These are phyloP conservation scores for Eupeodes corollae DNA, from an alignment of 1,140 invertebrate species.

Conservation along the genomic window DNA sequence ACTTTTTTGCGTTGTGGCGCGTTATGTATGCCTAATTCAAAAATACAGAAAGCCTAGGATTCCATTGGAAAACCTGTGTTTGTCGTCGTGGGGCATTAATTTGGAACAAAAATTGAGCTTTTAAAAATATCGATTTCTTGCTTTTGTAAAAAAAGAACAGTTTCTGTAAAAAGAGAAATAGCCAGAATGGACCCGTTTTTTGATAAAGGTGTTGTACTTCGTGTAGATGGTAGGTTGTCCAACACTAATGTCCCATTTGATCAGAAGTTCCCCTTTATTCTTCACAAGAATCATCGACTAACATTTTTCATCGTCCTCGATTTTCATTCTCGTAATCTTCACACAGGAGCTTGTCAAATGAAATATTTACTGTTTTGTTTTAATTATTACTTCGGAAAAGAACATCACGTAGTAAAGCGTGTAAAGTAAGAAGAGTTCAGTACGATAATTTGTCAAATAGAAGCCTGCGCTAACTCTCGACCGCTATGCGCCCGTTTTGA, in stretches of 20 bases:
- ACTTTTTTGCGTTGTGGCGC: not conserved
- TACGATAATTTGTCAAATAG: conserved; percentile 19
- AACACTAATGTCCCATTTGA: conserved; percentile 3
- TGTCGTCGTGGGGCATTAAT: not conserved
- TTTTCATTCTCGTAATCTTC: conserved; percentile 1
- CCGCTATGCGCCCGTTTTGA: conserved; percentile 9
- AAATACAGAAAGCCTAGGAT: not conserved
- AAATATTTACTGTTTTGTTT: conserved; percentile 4
- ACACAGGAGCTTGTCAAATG: conserved; percentile 4
- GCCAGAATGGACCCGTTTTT: not conserved
- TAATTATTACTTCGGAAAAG: conserved; percentile 1
- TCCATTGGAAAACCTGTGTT: not conserved
- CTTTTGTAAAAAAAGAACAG: not conserved
- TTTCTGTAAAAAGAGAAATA: not conserved
- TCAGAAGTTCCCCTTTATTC: conserved; percentile 1
- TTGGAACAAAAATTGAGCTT: not conserved
- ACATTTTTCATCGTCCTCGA: not conserved
- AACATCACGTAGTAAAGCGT: not conserved
- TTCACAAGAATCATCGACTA: not conserved
- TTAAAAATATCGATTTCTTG: not conserved
- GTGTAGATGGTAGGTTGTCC: conserved; percentile 4
- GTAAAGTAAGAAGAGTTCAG: conserved; percentile 14
- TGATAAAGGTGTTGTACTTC: conserved; percentile 2
- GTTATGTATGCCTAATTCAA: not conserved
- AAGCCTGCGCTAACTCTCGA: conserved; percentile 30